phyloP scores from a whole-genome alignment of 2,113 vertebrate species.

The Rhea americana region DNA sequence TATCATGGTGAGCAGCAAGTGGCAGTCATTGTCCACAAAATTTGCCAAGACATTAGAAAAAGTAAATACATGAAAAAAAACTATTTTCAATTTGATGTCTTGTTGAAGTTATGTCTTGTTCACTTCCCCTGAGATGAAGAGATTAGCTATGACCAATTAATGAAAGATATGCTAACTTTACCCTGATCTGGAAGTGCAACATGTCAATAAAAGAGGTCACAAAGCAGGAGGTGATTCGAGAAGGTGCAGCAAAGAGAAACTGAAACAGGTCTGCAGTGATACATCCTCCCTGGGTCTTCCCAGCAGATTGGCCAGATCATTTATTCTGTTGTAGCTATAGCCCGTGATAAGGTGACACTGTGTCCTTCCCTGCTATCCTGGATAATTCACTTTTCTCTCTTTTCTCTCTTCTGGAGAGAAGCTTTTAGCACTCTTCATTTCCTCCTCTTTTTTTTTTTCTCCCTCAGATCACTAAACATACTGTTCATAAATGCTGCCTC shows the following conservation, averaged over 20 bases:
- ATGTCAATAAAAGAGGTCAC: neutral
- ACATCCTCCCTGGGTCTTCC: neutral
- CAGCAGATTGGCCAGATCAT: neutral
- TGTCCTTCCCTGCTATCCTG: neutral
- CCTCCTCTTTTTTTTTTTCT: accelerated
- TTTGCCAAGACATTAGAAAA: neutral
- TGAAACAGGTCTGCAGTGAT: neutral
- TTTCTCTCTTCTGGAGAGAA: neutral
- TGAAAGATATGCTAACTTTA: neutral
- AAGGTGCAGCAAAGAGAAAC: neutral
- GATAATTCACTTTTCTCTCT: neutral
- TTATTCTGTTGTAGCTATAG: neutral
- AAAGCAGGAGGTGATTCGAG: neutral
- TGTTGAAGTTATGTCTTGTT: neutral
- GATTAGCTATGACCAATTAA: neutral
- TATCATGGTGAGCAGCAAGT: neutral
- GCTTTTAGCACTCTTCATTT: neutral
- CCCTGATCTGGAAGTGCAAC: neutral
- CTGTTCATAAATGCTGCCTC: neutral
- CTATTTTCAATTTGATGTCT: neutral
- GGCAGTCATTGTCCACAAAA: neutral
- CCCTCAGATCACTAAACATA: neutral
- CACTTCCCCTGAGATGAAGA: neutral
- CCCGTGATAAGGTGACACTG: neutral
- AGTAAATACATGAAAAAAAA: neutral